Percentiles rank a stretch among this genome's conserved stretches.
phyloP scores from a whole-genome alignment of 2,888 invertebrate genomes.

The Caenorhabditis sp. region DNA sequence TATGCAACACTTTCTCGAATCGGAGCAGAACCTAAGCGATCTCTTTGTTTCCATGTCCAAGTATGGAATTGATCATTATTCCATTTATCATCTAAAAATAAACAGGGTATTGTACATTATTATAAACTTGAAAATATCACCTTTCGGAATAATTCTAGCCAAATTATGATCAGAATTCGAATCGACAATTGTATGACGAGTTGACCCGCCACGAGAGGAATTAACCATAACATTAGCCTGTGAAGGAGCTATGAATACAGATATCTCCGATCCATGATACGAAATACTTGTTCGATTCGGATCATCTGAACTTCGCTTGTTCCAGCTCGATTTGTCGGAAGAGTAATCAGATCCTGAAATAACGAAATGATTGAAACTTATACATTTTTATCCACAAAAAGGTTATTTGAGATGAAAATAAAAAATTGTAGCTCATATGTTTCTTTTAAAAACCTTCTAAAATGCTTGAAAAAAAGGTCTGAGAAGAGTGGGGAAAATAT shows the following conservation, averaged over 20 bases:
- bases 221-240: conserved; percentile 40
- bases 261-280: conserved; percentile 68
- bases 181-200: conserved; percentile 45
- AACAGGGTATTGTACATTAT: background rate
- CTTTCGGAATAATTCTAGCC: conserved; percentile 36
- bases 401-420: too few species aligned
- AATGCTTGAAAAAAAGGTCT: too few species aligned
- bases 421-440: too few species aligned
- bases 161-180: conserved; percentile 55
- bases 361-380: too few species aligned
- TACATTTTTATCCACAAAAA: too few species aligned
- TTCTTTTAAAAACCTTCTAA: too few species aligned
- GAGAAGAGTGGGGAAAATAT: too few species aligned
- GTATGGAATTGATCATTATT: conserved; percentile 35
- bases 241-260: conserved; percentile 64
- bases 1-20: conserved; percentile 41
- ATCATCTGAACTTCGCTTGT: conserved; percentile 24
- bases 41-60: conserved; percentile 41
- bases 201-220: conserved; percentile 8
- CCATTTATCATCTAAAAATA: conserved; percentile 25
- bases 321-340: conserved; percentile 39
- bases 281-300: conserved; percentile 52
- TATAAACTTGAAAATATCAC: background rate
- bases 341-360: conserved; percentile 61
- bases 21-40: conserved; percentile 6